Evolutionary conservation across 2,797 vertebrate genomes (phyloP).

Genomic region (Falco novaeseelandiae): DNA sequence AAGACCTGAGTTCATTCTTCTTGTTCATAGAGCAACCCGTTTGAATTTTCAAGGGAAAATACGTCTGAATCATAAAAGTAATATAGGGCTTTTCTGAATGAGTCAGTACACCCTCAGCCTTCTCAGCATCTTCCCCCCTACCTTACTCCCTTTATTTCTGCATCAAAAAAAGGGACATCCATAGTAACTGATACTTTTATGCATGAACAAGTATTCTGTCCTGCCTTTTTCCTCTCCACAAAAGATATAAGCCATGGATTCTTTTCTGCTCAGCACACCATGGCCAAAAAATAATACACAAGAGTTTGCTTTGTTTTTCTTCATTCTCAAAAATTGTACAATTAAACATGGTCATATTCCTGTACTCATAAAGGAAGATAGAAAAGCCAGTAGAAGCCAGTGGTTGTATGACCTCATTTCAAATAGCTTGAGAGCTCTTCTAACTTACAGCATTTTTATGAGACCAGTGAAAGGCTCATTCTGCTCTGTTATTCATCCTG

Average conservation of each 20-base stretch:
- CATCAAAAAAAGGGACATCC: not conserved
- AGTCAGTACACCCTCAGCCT: not conserved
- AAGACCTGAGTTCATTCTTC: not conserved
- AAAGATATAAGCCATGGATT: not conserved
- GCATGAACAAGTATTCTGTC: not conserved
- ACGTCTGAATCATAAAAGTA: not conserved
- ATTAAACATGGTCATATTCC: not conserved
- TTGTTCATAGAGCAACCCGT: not conserved
- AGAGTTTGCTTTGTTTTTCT: not conserved
- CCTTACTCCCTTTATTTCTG: not conserved
- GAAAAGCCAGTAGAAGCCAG: not conserved
- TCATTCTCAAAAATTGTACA: not conserved
- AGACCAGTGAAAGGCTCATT: not conserved
- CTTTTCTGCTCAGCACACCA: not conserved
- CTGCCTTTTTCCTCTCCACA: not conserved
- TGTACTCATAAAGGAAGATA: not conserved
- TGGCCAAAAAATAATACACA: not conserved
- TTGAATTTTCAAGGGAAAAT: not conserved
- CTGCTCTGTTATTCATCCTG: constrained; percentile 12
- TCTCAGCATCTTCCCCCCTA: not conserved
- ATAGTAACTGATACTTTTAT: not conserved
- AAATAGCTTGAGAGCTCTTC: constrained; percentile 32
- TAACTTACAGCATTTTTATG: not conserved
- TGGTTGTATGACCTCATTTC: constrained; percentile 13
- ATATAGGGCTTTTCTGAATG: not conserved